phyloP scores from a whole-genome alignment of 2,888 invertebrate genomes.

The Synanthedon myopaeformis region DNA sequence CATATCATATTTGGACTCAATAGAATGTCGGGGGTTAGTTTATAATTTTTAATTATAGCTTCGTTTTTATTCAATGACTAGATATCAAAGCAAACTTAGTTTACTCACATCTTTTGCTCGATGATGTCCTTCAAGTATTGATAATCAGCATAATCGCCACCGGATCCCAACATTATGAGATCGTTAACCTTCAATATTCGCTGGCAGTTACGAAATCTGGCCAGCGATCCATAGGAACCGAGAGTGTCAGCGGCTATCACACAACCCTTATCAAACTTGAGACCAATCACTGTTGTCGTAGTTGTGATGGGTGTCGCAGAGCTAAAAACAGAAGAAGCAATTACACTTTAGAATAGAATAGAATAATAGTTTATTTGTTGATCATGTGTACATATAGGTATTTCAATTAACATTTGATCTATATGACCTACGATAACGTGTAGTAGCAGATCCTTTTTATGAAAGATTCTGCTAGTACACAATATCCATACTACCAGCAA shows the following conservation, averaged over 20 bases:
- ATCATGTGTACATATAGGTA: no score
- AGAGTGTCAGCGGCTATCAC: conserved; percentile 93
- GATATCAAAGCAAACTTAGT: neutral
- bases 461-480: no score
- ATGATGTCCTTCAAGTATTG: conserved; percentile 89
- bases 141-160: conserved; percentile 97
- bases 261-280: conserved; percentile 89
- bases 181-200: conserved; percentile 91
- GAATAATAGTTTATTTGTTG: no score
- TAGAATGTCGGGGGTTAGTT: no score
- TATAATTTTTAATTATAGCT: no score
- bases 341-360: no score
- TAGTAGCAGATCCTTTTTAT: no score
- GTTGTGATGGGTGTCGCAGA: conserved; percentile 82
- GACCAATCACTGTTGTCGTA: conserved; percentile 90
- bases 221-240: conserved; percentile 94
- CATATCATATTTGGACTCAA: no score
- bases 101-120: conserved; percentile 84
- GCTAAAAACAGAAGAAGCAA: conserved; percentile 13
- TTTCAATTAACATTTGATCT: no score
- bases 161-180: conserved; percentile 87
- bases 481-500: no score
- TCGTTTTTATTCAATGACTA: neutral
- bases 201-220: conserved; percentile 86
- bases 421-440: no score